Percentiles rank a stretch among this genome's conserved stretches.
Conservation (phyloP, 1,140 invertebrate species). For the Acromyrmex charruanus region DNA sequence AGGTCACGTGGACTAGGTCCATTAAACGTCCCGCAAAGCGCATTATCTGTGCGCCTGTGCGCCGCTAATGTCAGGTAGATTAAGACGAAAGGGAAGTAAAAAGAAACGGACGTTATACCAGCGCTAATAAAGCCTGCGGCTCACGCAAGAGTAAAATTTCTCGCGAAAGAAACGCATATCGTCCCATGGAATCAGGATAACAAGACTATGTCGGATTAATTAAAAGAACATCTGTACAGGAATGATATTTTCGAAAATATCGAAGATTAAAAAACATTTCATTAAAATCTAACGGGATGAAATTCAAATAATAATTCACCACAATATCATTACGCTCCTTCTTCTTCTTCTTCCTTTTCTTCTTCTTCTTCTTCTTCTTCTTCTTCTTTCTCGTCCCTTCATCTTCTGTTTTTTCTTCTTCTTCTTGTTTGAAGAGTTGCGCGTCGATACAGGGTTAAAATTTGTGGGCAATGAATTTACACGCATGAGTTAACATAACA, state of each 20-base stretch:
- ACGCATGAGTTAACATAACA: constrained; percentile 2
- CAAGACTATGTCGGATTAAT: constrained; percentile 31
- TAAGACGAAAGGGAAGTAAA: constrained; percentile 50
- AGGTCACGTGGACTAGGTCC: constrained; percentile 60
- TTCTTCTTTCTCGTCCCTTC: background rate
- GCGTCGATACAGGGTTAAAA: background rate
- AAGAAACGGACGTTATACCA: constrained; percentile 38
- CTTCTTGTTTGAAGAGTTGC: background rate
- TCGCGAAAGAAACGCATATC: background rate
- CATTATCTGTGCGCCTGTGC: constrained; percentile 41
- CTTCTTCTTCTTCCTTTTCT: background rate
- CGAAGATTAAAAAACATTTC: background rate
- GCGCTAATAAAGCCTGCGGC: constrained; percentile 36
- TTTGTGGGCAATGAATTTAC: constrained; percentile 30
- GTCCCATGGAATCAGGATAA: constrained; percentile 1
- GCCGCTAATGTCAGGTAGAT: constrained; percentile 50
- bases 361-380: background rate
- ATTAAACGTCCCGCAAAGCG: constrained; percentile 54
- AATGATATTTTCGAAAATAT: constrained; percentile 12
- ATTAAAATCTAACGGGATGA: constrained; percentile 7
- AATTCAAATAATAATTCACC: constrained; percentile 24
- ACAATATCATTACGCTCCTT: background rate
- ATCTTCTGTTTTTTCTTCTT: background rate
- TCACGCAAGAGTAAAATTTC: constrained; percentile 30
- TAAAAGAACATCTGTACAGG: background rate